A percentile compares a stretch with the other conserved stretches of the same genome.
phyloP scores from a whole-genome alignment of 53 echinoderm and acorn worm species.

The Mesocentrotus franciscanus region DNA sequence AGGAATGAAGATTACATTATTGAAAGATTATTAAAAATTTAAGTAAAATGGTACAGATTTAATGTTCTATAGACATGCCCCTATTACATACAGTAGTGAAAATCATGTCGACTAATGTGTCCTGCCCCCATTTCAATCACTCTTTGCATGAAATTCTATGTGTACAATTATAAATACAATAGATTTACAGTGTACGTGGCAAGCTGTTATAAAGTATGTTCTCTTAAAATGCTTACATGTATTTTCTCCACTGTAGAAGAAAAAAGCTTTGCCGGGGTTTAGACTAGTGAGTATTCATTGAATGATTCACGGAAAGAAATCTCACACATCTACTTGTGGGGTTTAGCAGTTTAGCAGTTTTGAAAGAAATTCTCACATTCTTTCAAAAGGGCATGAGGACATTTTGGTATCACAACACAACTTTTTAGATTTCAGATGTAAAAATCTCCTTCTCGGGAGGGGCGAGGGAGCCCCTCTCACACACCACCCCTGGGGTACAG shows the following conservation, averaged over 20 bases:
- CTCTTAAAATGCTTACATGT: neutral
- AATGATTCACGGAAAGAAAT: neutral
- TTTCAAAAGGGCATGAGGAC: neutral
- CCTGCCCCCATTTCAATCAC: too few relatives aligned
- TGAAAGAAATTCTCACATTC: neutral
- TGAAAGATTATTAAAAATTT: too few relatives aligned
- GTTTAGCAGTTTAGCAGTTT: neutral
- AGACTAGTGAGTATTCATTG: neutral
- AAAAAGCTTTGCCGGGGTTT: neutral
- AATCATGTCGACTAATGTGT: too few relatives aligned
- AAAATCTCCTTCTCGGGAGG: neutral
- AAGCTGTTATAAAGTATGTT: neutral
- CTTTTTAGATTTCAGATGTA: neutral
- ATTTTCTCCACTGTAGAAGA: slow-evolving; percentile 20
- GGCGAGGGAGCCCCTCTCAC: neutral
- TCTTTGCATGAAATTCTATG: too few relatives aligned
- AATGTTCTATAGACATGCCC: too few relatives aligned
- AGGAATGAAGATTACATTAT: too few relatives aligned
- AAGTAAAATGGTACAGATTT: too few relatives aligned
- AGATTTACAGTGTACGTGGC: too few relatives aligned
- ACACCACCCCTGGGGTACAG: neutral
- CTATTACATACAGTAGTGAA: too few relatives aligned
- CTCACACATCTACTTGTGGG: neutral
- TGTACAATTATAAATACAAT: too few relatives aligned
- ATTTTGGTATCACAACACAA: neutral